A percentile compares a stretch with the other conserved stretches of the same genome.
Evolutionary conservation across 2,797 vertebrate genomes (phyloP).

Genomic region (Petrocephalus schoutedeni): DNA sequence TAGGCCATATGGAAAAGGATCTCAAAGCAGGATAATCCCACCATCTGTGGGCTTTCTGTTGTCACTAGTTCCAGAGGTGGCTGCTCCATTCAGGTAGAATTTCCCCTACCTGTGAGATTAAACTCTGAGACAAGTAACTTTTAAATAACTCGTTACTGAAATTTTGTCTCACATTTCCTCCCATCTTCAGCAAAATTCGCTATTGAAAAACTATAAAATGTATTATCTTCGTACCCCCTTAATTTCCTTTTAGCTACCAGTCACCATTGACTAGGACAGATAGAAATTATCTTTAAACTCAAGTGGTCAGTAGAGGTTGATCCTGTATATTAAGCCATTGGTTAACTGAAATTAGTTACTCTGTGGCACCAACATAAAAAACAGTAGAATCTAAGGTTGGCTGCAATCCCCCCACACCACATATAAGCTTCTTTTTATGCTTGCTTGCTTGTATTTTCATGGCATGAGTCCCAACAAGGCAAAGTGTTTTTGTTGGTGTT

Average conservation of each 20-base stretch:
- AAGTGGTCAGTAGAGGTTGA: too few species aligned
- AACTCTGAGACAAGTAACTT: not conserved
- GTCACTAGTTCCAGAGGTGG: not conserved
- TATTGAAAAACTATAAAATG: not conserved
- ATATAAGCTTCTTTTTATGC: not conserved
- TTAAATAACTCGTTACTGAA: not conserved
- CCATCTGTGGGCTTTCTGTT: not conserved
- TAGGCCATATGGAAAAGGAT: not conserved
- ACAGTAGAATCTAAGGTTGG: too few species aligned
- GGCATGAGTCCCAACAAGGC: too few species aligned
- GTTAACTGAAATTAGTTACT: too few species aligned
- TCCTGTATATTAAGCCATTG: too few species aligned
- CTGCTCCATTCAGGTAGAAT: not conserved
- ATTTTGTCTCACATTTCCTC: not conserved
- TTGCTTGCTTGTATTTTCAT: not conserved
- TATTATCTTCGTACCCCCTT: not conserved
- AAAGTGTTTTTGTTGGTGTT: too few species aligned
- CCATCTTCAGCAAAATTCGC: not conserved
- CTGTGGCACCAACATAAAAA: too few species aligned
- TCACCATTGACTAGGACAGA: too few species aligned
- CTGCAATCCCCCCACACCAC: not conserved
- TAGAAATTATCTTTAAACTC: too few species aligned
- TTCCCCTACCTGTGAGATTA: not conserved
- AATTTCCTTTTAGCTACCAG: not conserved
- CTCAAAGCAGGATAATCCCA: not conserved